Base-by-base conservation (phyloP, 2,113 vertebrate genomes). In the Grantiella picta region DNA sequence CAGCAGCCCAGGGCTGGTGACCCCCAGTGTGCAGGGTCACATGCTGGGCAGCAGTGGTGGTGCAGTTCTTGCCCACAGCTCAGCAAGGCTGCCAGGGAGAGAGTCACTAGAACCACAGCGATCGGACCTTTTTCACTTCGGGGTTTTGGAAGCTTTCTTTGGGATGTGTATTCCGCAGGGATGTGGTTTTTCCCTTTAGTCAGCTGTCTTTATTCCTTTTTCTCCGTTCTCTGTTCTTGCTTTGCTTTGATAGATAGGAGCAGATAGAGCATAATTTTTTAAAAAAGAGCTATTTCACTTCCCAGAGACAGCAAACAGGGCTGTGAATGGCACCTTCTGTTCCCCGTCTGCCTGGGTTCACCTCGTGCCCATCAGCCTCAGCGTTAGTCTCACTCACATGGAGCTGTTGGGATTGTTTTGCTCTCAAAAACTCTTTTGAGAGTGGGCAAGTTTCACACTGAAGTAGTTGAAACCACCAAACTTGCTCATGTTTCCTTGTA, bases 281-380 rank as follows among this genome's bases (percentile, higher is more conserved):
- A 89, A 60, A 73, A 60, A 65, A 29, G 6, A 88, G 60, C 64
- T 86, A 18, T 93, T 92, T 89, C 72, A 64, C 79, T 89, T 95
- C 21, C 25, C 25, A 47, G 72, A 77, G 80, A 86, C 60, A 68
- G 85, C 1, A 10, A 92, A 35, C 59, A 81, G 79, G 88, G 50
- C 93, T 93, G 95, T 78, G 86, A 96, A 84, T 56, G 76, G 72
- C 5, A 0, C 94, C 90, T 90, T 96, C 95, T 97, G 93, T 95
- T 96, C 90, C 72, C 49, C 0, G 52, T 95, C 95, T 96, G 93
- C 92, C 86, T 56, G 86, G 28, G 44, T 60, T 94, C 94, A 83
- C 90, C 92, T 90, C 33, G 0, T 5, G 21, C 90, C 75, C 88
- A 13, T 54, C 89, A 82, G 73, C 83, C 61, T 45, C 76, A 18